Evolutionary conservation across 2,888 invertebrate genomes (phyloP).

Genomic region (Orthonevra nobilis): DNA sequence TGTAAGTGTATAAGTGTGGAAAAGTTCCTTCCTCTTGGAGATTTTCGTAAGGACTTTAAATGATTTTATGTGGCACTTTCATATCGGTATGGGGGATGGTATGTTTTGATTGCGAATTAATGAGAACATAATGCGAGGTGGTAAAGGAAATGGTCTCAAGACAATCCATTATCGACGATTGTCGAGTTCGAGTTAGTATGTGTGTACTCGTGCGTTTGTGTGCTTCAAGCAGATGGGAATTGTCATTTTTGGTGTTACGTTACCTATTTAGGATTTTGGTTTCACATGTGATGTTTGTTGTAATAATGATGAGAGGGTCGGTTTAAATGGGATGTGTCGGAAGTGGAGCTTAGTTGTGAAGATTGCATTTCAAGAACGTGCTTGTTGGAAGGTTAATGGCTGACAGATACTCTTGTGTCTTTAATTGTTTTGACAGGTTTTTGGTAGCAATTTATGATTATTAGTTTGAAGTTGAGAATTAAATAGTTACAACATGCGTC

Average conservation of each 20-base stretch:
- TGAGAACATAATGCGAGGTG: constrained; percentile 52
- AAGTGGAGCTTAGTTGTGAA: neutral
- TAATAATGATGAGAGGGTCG: constrained; percentile 3
- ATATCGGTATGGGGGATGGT: constrained; percentile 25
- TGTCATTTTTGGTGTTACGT: constrained; percentile 10
- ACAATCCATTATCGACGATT: neutral
- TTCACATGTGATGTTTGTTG: neutral
- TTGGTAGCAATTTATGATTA: too few species aligned
- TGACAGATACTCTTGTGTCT: too few species aligned
- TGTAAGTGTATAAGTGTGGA: neutral
- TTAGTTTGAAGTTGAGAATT: too few species aligned
- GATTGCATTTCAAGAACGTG: neutral
- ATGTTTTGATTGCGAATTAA: constrained; percentile 71
- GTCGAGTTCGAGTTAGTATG: neutral
- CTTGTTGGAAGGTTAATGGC: too few species aligned
- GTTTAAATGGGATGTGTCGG: neutral
- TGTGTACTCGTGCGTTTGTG: too few species aligned
- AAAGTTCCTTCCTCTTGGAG: constrained; percentile 7
- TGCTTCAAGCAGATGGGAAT: constrained; percentile 21
- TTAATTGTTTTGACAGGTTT: too few species aligned
- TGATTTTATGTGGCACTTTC: constrained; percentile 49
- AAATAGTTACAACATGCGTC: too few species aligned
- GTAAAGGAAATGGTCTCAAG: constrained; percentile 25
- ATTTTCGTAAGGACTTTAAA: constrained; percentile 58
- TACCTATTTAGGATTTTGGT: constrained; percentile 27